Evolutionary conservation across 2,888 invertebrate species (phyloP), one percentile per base, ranked within the genome.

Genomic region (Drosophila limbata): DNA sequence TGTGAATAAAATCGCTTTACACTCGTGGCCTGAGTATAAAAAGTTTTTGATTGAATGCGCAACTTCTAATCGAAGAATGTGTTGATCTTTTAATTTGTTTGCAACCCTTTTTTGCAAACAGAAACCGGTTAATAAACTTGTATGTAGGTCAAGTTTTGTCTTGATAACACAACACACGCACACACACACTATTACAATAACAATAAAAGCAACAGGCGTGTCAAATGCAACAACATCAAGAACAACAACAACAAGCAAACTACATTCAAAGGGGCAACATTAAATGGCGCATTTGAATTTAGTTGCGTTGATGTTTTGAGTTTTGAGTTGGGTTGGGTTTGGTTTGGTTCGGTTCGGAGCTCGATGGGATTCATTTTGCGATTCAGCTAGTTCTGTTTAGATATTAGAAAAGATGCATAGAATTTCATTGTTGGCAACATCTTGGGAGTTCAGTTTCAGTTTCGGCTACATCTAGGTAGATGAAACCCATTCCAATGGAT

Each of bases 101-200:
- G 79, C 76, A 76, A 74, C 76, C 76, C 76, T 77, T 79, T 79
- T 70, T 65, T 56, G 50, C 64, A 42, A 60, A 67, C 50, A 44
- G 53, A 65, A 91, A 91, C 91, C 91, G 91, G 90, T 91, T 91
- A 87, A 90, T 84, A 91, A 90, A 89, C 88, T 85, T 76, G 88
- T 85, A 91, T 88, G 88, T 91, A 83, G 91, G 91, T 91, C 91
- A 91, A 91, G 91, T 91, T 91, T 88, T 91, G 84, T 79, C 83
- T 81, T 90, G 90, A 90, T 90, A 90, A 85, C 81, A 66, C 63
- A 63, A 37, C 45, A 60, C 65, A 55, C 52, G 61, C 63, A 62
- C 37, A 63, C 56, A 69, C 59, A 66, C 64, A 65, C 33, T 37
- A 37, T 37, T 37, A 37, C 8, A 21, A 40, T 56, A 61, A 77